Evolutionary conservation across 2,888 invertebrate species (phyloP), one percentile per base, ranked within the genome.

Genomic region (Phania funesta): DNA sequence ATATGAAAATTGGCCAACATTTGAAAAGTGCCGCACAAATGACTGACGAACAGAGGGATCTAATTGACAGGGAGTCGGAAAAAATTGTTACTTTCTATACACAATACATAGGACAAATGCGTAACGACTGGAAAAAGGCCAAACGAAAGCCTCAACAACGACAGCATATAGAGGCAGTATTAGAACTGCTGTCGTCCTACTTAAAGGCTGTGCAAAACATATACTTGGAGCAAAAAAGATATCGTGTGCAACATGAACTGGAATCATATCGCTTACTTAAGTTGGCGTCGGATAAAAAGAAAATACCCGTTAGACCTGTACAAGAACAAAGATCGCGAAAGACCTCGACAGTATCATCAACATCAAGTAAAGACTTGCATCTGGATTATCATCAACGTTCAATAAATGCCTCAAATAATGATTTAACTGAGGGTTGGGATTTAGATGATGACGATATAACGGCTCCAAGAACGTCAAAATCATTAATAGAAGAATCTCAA

Each of bases 191-290:
- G 83, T 95, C 96, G 79, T 92, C 92, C 64, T 98, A 98, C 89
- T 92, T 98, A 82, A 97, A 96, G 91, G 93, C 93, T 79, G 96
- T 98, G 0, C 96, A 97, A 85, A 95, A 96, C 89, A 94, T 97
- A 78, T 97, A 97, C 90, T 94, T 96, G 71, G 96, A 98, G 90
- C 95, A 97, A 84, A 96, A 96, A 90, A 97, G 97, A 1, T 93
- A 97, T 75, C 91, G 98, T 80, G 95, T 98, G 0, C 97, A 97
- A 89, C 92, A 96, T 86, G 95, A 96, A 1, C 92, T 97, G 35
- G 97, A 98, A 87, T 94, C 95, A 64, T 95, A 96, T 87, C 95
- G 95, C 89, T 92, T 98, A 86, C 94, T 96, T 0, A 95, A 95
- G 84, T 88, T 96, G 68, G 95, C 95, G 85, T 87, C 91, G 2